phyloP scores from a whole-genome alignment of 1,140 invertebrate species.

The Nephila pilipes region DNA sequence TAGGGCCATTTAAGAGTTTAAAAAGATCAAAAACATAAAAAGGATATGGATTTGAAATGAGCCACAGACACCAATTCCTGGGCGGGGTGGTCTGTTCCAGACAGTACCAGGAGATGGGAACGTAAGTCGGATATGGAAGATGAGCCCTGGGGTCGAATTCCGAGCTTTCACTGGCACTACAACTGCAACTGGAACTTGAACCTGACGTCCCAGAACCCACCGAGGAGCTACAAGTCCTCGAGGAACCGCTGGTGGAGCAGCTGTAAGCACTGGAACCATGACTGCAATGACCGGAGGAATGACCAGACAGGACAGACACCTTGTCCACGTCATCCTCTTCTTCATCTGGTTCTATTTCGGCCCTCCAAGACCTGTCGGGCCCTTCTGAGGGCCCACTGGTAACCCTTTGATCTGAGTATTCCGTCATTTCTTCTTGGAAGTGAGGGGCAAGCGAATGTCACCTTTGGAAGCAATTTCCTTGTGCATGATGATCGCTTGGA shows the following conservation, averaged over 20 bases:
- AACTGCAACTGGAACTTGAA: conserved; percentile 57
- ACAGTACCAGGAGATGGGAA: conserved; percentile 87
- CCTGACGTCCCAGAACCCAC: not conserved
- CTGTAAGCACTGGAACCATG: conserved; percentile 73
- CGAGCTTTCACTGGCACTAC: conserved; percentile 69
- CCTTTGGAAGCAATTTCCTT: not conserved
- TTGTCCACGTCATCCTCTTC: conserved; percentile 68
- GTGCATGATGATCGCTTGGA: not conserved
- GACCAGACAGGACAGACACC: conserved; percentile 49
- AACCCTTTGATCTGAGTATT: not conserved
- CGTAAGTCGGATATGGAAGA: conserved; percentile 92
- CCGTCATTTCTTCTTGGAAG: conserved; percentile 65
- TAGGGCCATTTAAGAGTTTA: no score
- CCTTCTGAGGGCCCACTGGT: not conserved
- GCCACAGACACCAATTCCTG: conserved; percentile 94
- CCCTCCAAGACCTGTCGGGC: conserved; percentile 52
- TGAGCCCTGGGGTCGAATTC: conserved; percentile 68
- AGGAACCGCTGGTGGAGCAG: conserved; percentile 67
- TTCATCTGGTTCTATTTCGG: conserved; percentile 66
- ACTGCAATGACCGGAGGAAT: conserved; percentile 43
- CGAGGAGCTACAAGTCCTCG: conserved; percentile 72
- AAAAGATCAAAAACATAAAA: conserved; percentile 83
- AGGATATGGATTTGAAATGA: conserved; percentile 99
- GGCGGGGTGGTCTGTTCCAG: conserved; percentile 92
- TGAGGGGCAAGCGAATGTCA: conserved; percentile 57